Conservation (phyloP, 2,888 invertebrate genomes). For the Nebria salina region DNA sequence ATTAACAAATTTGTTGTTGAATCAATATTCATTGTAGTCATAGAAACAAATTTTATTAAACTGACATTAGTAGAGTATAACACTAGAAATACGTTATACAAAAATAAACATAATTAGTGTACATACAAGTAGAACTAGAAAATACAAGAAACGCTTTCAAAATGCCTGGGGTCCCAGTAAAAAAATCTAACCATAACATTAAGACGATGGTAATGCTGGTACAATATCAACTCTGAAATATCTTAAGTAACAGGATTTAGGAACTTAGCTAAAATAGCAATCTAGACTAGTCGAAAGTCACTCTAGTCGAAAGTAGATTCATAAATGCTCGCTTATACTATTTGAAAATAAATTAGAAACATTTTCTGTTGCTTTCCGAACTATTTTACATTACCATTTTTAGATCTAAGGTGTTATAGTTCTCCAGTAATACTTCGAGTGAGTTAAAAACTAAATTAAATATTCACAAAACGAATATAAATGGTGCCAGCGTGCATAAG, state of each 20-base stretch:
- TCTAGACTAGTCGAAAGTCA: background rate
- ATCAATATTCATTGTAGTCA: background rate
- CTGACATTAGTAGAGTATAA: background rate
- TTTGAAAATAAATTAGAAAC: too few species aligned
- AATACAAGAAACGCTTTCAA: background rate
- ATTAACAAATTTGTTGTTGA: background rate
- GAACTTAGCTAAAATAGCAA: background rate
- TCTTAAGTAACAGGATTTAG: background rate
- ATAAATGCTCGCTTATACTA: too few species aligned
- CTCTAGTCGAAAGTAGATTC: background rate
- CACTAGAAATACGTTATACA: background rate
- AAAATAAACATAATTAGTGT: background rate
- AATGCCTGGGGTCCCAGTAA: background rate
- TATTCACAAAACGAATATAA: background rate
- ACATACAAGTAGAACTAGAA: background rate
- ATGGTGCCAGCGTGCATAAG: background rate
- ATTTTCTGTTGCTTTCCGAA: too few species aligned
- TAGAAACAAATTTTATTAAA: background rate
- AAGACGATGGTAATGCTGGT: conserved; percentile 17
- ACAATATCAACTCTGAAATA: background rate
- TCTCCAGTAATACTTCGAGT: too few species aligned
- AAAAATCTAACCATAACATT: background rate
- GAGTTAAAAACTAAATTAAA: background rate
- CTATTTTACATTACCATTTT: too few species aligned
- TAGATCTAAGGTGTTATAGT: too few species aligned